Conservation (phyloP, 2,113 vertebrate species). For the Pterocles burchelli region DNA sequence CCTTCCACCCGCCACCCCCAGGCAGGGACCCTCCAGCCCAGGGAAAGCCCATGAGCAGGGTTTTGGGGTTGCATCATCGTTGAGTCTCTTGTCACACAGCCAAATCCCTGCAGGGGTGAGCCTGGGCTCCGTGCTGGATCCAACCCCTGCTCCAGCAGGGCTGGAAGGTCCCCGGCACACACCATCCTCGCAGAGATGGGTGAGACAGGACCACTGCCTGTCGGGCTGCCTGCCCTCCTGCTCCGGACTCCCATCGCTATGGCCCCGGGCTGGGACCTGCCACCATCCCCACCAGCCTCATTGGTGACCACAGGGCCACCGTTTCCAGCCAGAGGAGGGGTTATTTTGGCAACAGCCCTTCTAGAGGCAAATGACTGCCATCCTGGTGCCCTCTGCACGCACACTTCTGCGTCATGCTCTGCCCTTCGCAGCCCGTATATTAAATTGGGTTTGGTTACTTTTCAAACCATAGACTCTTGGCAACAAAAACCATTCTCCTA, state of each 20-base stretch:
- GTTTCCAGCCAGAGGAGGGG: background rate
- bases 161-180: background rate
- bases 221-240: background rate
- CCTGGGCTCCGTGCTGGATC: background rate
- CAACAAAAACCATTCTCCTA: constrained; percentile 10
- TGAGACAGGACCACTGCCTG: background rate
- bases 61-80: fast-evolving
- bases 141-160: fast-evolving
- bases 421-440: background rate
- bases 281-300: background rate
- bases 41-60: background rate
- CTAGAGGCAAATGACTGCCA: background rate
- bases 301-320: background rate
- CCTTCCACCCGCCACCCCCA: background rate
- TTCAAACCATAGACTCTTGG: constrained; percentile 63
- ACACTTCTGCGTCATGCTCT: background rate
- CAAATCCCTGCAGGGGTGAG: background rate
- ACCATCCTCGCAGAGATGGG: background rate
- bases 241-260: background rate
- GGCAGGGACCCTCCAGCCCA: background rate
- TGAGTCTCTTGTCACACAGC: background rate
- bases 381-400: background rate
- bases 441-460: constrained; percentile 70
- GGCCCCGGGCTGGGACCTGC: fast-evolving
- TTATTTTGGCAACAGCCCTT: background rate